Evolutionary conservation across 2,888 invertebrate genomes (phyloP), one percentile per base, ranked within the genome.

Genomic region (Cerceris ruficornis): DNA sequence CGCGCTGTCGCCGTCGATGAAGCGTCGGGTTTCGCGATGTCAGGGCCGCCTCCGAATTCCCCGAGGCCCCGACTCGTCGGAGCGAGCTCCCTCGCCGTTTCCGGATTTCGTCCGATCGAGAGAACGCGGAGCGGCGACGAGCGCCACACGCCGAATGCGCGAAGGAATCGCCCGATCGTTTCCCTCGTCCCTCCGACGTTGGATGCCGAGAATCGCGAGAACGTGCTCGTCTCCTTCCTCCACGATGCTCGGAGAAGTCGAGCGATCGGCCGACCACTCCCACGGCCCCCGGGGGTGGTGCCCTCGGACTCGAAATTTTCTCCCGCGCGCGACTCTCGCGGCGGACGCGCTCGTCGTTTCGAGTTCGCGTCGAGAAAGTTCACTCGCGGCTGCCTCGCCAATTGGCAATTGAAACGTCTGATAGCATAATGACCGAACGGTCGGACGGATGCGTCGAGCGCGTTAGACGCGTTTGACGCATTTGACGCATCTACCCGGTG

Each of bases 371-470:
- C 67, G 83, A 76, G 85, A 85, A 85, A 83, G 84, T 85, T 84
- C 72, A 71, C 28, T 28, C 28, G 28, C 66, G 75, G 64, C 60
- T 72, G 84, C 69, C 78, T 66, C 73, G 77, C 80, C 86, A 89
- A 89, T 89, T 88, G 88, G 81, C 87, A 88, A 89, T 89, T 87
- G 87, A 86, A 84, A 77, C 86, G 88, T 89, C 88, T 88, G 89
- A 89, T 88, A 88, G 83, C 84, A 87, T 88, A 89, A 88, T 89
- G 87, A 87, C 84, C 60, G 77, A 86, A 82, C 66, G 75, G 69
- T 70, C 59, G 84, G 67, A 81, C 83, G 84, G 81, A 84, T 83
- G 82, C 80, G 75, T 81, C 69, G 13, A n/a, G 17, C 77, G 83
- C 83, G 64, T 83, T 84, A 77, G 77, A 69, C 75, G 83, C 79